phyloP scores from a whole-genome alignment of 2,797 vertebrate species.

The Girardinus metallicus region DNA sequence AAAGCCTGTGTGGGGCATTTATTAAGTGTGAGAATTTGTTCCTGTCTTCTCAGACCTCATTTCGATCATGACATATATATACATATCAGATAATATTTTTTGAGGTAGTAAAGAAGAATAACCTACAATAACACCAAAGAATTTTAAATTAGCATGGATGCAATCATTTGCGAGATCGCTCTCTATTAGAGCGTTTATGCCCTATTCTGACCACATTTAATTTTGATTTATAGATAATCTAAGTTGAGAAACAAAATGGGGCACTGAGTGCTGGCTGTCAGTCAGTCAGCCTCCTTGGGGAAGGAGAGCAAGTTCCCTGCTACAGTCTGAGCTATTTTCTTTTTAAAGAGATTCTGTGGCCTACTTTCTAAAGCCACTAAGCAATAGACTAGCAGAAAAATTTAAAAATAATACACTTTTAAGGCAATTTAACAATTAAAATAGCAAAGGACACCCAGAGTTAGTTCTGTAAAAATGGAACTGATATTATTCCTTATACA shows the following conservation, averaged over 20 bases:
- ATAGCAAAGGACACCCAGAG: background rate
- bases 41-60: background rate
- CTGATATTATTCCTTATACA: background rate
- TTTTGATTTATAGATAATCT: conserved; percentile 38
- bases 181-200: background rate
- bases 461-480: background rate
- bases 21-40: background rate
- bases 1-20: conserved; percentile 58
- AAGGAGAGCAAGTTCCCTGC: conserved; percentile 15
- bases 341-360: background rate
- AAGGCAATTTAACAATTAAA: background rate
- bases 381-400: background rate
- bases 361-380: background rate
- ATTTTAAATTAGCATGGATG: background rate
- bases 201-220: background rate
- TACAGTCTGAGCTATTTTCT: conserved; percentile 45
- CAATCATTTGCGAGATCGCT: conserved; percentile 8
- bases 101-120: background rate
- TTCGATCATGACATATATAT: background rate
- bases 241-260: conserved; percentile 68
- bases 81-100: background rate
- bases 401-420: background rate
- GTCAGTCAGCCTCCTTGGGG: conserved; percentile 61
- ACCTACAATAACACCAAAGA: background rate
- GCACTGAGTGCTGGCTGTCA: conserved; percentile 51